These are phyloP conservation scores for Brachionichthys hirsutus DNA, from an alignment of 2,113 vertebrate genomes.

Conservation along the genomic window DNA sequence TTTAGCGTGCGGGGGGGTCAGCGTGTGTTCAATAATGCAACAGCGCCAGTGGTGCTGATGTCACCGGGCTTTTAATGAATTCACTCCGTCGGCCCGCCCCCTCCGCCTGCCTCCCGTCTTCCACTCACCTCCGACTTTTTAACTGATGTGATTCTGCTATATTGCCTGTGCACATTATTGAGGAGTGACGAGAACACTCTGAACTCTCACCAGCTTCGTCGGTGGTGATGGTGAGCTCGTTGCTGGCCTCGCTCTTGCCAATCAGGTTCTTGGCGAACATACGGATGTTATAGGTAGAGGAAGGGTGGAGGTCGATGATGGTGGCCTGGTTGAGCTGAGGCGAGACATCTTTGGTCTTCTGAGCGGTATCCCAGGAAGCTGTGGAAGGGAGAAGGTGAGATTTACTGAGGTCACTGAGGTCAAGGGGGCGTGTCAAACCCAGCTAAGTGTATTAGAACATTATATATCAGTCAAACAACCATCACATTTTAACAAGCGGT, in stretches of 20 bases:
- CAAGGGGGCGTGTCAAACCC: conserved; percentile 31
- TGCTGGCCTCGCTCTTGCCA: conserved; percentile 97
- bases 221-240: conserved; percentile 96
- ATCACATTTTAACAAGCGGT: too few relatives aligned
- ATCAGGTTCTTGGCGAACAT: conserved; percentile 99
- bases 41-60: conserved; percentile 55
- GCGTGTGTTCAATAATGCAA: conserved; percentile 73
- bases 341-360: conserved; percentile 98
- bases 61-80: conserved; percentile 58
- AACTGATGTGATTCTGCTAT: conserved; percentile 6
- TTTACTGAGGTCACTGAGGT: conserved; percentile 47
- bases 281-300: conserved; percentile 98
- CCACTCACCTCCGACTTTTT: not conserved
- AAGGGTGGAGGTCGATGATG: conserved; percentile 98
- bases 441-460: conserved; percentile 46
- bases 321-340: conserved; percentile 98
- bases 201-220: conserved; percentile 90
- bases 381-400: conserved; percentile 35
- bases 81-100: conserved; percentile 40
- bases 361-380: conserved; percentile 98
- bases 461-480: not conserved
- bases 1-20: conserved; percentile 69
- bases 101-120: conserved; percentile 21
- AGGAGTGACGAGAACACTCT: too few relatives aligned
- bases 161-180: too few relatives aligned